Base-by-base conservation (phyloP, 1,140 invertebrate genomes). In the Chelonus insularis region DNA sequence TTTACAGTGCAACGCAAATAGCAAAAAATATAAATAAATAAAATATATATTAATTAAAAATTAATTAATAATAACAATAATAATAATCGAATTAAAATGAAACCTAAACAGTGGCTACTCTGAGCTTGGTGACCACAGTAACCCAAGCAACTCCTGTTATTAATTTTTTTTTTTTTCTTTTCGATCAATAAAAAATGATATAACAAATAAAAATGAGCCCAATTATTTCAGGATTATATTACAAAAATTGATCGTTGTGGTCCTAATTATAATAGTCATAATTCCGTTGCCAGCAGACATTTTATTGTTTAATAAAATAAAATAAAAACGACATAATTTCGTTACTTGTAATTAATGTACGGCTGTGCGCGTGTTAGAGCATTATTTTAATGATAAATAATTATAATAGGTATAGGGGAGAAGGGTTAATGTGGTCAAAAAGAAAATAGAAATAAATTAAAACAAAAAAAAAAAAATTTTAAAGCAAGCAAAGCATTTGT, bases 71-170 rank as follows among this genome's bases (percentile, higher is more conserved):
- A 71, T 54, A 34, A n/a, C n/a, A n/a, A n/a, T n/a, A n/a, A n/a
- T n/a, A n/a, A n/a, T n/a, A n/a, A n/a, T n/a, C n/a, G n/a, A n/a
- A n/a, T n/a, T n/a, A n/a, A n/a, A n/a, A n/a, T n/a, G n/a, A 66
- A 74, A 72, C 70, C 70, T 67, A 71, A 36, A 69, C 72, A 73
- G 62, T 73, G 67, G 68, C 72, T 79, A 78, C 78, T 77, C 68
- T 66, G 74, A 78, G 74, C n/a, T 79, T 78, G 75, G 72, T 74
- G 79, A 81, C 79, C 79, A 81, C 79, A 81, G 72, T 81, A 81
- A 81, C 79, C 79, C 78, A 78, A 79, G 73, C 76, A 66, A 74
- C 68, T 77, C 72, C 72, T 78, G n/a, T 16, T 18, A 45, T 45
- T 8, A 8, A 21, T 16, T 45, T 16, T 16, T 11, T 11, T 56